phyloP scores from a whole-genome alignment of 2,113 vertebrate species.

The Aptenodytes patagonicus region DNA sequence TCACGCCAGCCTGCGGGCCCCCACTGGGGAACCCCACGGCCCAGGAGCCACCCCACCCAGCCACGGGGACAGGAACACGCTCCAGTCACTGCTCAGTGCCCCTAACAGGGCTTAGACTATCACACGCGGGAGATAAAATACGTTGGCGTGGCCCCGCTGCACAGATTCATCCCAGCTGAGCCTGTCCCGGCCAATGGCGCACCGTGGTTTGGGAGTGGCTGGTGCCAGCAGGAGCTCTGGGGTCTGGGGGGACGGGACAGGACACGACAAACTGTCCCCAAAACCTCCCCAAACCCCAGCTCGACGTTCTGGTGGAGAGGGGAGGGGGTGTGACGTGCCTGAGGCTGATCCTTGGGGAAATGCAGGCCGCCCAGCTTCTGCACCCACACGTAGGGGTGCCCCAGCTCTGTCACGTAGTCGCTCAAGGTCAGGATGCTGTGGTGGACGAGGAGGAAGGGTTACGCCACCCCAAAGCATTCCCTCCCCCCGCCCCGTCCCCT shows the following conservation, averaged over 20 bases:
- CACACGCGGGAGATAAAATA: accelerated
- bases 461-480: not conserved
- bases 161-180: not conserved
- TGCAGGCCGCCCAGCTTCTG: slow-evolving; percentile 92
- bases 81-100: accelerated
- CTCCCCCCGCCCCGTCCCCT: accelerated
- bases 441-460: not conserved
- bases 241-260: not conserved
- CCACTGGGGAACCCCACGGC: too few relatives aligned
- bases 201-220: accelerated
- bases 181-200: not conserved
- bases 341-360: slow-evolving; percentile 88
- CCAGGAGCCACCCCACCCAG: not conserved
- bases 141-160: accelerated
- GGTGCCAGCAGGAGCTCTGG: not conserved
- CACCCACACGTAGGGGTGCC: slow-evolving; percentile 95
- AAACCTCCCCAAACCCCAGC: not conserved
- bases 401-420: slow-evolving; percentile 90
- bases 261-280: not conserved
- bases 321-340: slow-evolving; percentile 66
- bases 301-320: accelerated
- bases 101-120: accelerated
- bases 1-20: not conserved
- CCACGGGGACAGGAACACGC: accelerated
- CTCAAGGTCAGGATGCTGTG: slow-evolving; percentile 85